Evolutionary conservation across 2,888 invertebrate genomes (phyloP).

Genomic region (Argynnis bischoffii): DNA sequence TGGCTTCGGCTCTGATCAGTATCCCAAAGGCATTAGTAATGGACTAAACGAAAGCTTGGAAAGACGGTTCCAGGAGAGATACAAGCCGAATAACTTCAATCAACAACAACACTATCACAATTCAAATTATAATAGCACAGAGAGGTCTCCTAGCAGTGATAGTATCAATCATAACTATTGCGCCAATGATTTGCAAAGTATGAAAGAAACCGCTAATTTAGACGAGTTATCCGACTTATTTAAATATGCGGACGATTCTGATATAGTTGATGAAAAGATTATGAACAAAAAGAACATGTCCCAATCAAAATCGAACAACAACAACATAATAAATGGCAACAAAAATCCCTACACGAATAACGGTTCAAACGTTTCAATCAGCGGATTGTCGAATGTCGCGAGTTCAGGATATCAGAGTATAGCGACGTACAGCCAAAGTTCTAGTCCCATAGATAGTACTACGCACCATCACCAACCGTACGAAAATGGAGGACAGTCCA

Average conservation of each 20-base stretch:
- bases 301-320: slow-evolving; percentile 67
- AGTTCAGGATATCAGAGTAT: slow-evolving; percentile 95
- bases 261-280: slow-evolving; percentile 78
- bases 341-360: slow-evolving; percentile 81
- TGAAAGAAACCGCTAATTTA: slow-evolving; percentile 83
- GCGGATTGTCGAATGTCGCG: slow-evolving; percentile 89
- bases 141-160: slow-evolving; percentile 73
- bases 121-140: slow-evolving; percentile 68
- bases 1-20: slow-evolving; percentile 82
- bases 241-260: slow-evolving; percentile 89
- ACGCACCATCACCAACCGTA: slow-evolving; percentile 70
- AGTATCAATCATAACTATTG: slow-evolving; percentile 76
- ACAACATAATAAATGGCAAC: slow-evolving; percentile 72
- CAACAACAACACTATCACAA: slow-evolving; percentile 71
- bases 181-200: slow-evolving; percentile 70
- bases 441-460: slow-evolving; percentile 89
- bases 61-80: slow-evolving; percentile 77
- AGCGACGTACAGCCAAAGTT: slow-evolving; percentile 93
- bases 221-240: slow-evolving; percentile 88
- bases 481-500: slow-evolving; percentile 75
- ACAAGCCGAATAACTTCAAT: slow-evolving; percentile 71
- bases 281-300: slow-evolving; percentile 75
- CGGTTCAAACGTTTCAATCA: slow-evolving; percentile 90
- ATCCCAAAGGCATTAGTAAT: slow-evolving; percentile 80
- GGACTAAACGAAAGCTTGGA: slow-evolving; percentile 73